Base-by-base conservation (phyloP, 2,888 invertebrate genomes). In the Nephrotoma appendiculata region DNA sequence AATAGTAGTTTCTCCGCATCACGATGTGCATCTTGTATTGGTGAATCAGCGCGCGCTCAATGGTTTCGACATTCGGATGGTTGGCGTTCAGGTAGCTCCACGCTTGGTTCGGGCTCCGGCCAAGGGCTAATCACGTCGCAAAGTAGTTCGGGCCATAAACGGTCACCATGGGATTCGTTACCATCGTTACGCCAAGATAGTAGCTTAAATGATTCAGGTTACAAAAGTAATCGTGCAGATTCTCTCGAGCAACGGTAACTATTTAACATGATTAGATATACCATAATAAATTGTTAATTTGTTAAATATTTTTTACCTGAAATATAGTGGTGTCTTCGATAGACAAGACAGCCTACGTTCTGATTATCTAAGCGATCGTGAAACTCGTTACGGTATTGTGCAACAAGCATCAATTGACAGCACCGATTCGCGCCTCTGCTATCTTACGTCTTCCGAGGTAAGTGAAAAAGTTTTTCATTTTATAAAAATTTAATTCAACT, bases 361-460 rank as follows among this genome's bases (percentile, higher is more conserved):
- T 1, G 97, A 97, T 91, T 98, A 97, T 92, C 94, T 97, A 92
- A 97, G 97, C 90, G 98, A 97, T 92, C 94, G 97, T 88, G 97
- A 97, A 90, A 95, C 96, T 19, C 95, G 96, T 89, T 96, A 96
- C 90, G 97, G 97, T 89, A 97, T 98, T 91, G 96, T 97, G 89
- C 97, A 98, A 92, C 98, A 98, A 92, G 97, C 97, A 85, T 98
- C 98, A 86, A 95, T 98, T 88, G 98, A 98, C 91, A 98, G 98
- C 93, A 97, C 98, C 9, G 98, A 98, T 93, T 98, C 98, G 88
- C 94, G 97, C 89, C 95, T 98, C 89, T 98, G 98, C 92, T 98
- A 98, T 92, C 94, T 98, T 91, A 98, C 98, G 89, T 98, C 98
- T 85, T 98, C 98, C 88, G 98, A 98, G 97, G 98, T 98, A 93